Evolutionary conservation across 2,113 vertebrate genomes (phyloP).

Genomic region (Apodemus sylvaticus): DNA sequence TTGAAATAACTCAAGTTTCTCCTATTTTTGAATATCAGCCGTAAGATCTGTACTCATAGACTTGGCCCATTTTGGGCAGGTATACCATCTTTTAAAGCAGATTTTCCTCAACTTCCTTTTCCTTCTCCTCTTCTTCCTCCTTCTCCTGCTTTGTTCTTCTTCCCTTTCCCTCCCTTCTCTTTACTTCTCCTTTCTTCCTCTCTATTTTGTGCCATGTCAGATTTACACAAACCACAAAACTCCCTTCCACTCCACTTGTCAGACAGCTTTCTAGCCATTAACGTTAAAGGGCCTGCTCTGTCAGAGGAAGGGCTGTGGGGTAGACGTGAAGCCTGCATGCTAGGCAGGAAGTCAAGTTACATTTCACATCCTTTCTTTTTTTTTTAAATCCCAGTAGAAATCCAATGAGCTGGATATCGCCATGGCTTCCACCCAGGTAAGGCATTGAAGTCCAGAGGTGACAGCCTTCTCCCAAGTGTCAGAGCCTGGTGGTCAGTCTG

Average conservation of each 20-base stretch:
- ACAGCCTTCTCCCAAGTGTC: background rate
- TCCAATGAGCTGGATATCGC: rapidly evolving
- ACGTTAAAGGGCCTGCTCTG: background rate
- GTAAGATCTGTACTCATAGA: no score
- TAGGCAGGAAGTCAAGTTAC: background rate
- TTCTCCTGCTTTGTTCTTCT: background rate
- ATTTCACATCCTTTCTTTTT: background rate
- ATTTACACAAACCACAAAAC: background rate
- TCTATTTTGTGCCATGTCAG: background rate
- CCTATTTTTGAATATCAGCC: background rate
- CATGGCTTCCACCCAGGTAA: background rate
- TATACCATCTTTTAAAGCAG: background rate
- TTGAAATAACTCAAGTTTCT: background rate
- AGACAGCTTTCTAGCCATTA: background rate
- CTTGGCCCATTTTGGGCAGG: background rate
- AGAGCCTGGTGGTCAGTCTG: background rate
- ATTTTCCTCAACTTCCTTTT: background rate
- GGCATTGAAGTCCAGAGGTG: background rate
- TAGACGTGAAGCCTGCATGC: background rate
- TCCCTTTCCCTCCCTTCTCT: background rate
- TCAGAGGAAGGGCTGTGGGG: background rate
- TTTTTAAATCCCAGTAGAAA: background rate
- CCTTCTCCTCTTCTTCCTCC: no score
- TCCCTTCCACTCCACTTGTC: background rate
- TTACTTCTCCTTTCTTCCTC: no score